Base-by-base conservation (phyloP, 2,888 invertebrate species). In the Drosophila koepferae region DNA sequence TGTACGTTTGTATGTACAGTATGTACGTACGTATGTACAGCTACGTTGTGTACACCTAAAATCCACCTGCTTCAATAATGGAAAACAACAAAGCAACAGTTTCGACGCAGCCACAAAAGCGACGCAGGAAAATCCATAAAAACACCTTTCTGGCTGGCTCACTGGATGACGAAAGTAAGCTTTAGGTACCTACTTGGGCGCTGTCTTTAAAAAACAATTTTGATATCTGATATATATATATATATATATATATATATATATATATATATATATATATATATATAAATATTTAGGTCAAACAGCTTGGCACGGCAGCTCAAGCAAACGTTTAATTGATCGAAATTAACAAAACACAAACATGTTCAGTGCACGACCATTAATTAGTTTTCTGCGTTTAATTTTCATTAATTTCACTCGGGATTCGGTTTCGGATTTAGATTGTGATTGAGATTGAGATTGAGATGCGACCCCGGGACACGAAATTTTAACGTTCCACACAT, bases 61-160 rank as follows among this genome's bases (percentile, higher is more conserved):
- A 48, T 43, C 34, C 51, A 76, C 28, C 51, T 71, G 80, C 75
- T 61, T 40, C 51, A 51, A 36, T 62, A 51, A 61, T 53, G 43
- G 72, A 51, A 49, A 76, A 77, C 67, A 70, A 64, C 63, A 77
- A 81, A 88, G 85, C 90, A 85, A 85, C 85, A 85, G 90, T 89
- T 85, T 76, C 88, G 58, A 72, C 67, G 55, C 67, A 74, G 74
- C 61, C 71, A 72, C 62, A 62, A 64, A 68, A 51, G 46, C 65
- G 77, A 64, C 68, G 77, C 68, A 80, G 72, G 72, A 78, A 78
- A 77, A 77, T 77, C 77, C 78, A 81, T 78, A 78, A 78, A 80
- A 51, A 77, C 71, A 78, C 81, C 67, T 80, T 76, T 68, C 40
- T 62, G 66, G 48, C 51, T 66, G 65, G 48, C 54, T 64, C 44